Evolutionary conservation across 1,140 invertebrate species (phyloP).

Genomic region (Ylistrum balloti): DNA sequence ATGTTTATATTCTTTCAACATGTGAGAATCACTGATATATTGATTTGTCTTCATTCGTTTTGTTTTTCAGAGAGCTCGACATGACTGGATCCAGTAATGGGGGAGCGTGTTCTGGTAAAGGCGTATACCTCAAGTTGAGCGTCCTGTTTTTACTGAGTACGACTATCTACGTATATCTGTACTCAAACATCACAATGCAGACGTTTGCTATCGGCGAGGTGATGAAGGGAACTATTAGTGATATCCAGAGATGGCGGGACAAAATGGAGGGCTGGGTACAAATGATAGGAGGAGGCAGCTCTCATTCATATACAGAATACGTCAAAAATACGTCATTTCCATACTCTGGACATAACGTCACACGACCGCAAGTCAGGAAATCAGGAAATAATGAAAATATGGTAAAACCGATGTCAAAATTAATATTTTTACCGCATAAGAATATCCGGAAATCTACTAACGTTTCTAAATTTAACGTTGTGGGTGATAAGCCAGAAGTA

Average conservation of each 20-base stretch:
- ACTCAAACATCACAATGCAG: slow-evolving; percentile 50
- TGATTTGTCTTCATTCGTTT: too few relatives aligned
- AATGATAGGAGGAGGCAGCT: not conserved
- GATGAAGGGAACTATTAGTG: slow-evolving; percentile 47
- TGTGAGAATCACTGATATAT: too few relatives aligned
- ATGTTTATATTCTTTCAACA: too few relatives aligned
- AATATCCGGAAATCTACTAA: not conserved
- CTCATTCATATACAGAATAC: not conserved
- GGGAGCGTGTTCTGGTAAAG: not conserved
- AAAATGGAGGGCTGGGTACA: slow-evolving; percentile 51
- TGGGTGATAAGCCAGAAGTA: not conserved
- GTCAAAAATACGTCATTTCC: slow-evolving; percentile 18
- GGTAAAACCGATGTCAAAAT: not conserved
- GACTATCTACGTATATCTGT: slow-evolving; percentile 53
- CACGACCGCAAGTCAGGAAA: not conserved
- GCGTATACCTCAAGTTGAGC: slow-evolving; percentile 37
- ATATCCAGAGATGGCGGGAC: slow-evolving; percentile 51
- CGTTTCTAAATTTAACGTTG: not conserved
- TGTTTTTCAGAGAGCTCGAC: too few relatives aligned
- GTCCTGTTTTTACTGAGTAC: slow-evolving; percentile 46
- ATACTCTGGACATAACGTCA: not conserved
- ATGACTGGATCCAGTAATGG: not conserved
- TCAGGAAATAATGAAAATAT: not conserved
- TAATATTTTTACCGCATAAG: not conserved
- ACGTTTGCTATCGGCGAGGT: slow-evolving; percentile 46